Evolutionary conservation across 2,797 vertebrate genomes (phyloP).

Genomic region (Coreius guichenoti): DNA sequence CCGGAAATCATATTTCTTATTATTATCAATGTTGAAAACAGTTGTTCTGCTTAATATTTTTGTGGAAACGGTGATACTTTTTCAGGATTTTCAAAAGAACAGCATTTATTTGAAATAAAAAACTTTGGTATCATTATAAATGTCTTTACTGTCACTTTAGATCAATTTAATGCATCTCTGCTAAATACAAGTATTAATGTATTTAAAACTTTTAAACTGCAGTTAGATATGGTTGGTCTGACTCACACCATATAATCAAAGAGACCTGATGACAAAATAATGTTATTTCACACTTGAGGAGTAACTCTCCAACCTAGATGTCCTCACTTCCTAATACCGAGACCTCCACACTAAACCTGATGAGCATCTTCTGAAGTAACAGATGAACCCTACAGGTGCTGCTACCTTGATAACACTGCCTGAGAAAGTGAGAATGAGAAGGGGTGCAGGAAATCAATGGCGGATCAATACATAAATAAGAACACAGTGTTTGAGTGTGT

Average conservation of each 20-base stretch:
- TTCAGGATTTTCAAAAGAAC: background rate
- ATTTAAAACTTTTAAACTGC: background rate
- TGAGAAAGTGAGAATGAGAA: constrained; percentile 44
- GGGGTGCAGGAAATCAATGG: constrained; percentile 56
- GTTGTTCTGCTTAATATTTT: background rate
- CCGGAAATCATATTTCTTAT: background rate
- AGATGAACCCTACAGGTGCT: constrained; percentile 37
- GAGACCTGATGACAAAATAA: background rate
- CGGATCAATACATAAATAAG: constrained; percentile 60
- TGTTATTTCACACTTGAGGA: background rate
- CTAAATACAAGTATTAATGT: background rate
- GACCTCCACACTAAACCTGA: background rate
- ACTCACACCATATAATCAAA: background rate
- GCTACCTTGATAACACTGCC: constrained; percentile 44
- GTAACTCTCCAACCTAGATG: background rate
- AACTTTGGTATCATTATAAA: background rate
- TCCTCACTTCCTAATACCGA: background rate
- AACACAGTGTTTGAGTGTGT: constrained; percentile 43
- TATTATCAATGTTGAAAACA: background rate
- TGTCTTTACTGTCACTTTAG: background rate
- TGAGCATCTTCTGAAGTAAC: constrained; percentile 28
- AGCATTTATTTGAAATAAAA: background rate
- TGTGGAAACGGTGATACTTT: background rate
- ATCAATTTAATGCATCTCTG: background rate
- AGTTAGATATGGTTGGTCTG: background rate